Base-by-base conservation (phyloP, 2,113 vertebrate genomes). In the Amia ocellicauda region DNA sequence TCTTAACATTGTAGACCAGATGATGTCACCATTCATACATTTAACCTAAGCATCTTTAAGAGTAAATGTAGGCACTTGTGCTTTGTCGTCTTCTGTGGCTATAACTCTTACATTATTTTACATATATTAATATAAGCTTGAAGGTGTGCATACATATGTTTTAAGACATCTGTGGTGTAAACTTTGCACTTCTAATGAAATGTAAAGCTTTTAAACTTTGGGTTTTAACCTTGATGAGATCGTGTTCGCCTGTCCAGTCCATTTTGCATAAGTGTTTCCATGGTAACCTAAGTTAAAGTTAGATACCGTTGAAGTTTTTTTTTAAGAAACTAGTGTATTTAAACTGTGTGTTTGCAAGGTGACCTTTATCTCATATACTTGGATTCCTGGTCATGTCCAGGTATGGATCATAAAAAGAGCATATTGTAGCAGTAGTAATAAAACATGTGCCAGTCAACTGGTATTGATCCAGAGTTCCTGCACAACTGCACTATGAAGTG, bases 301-400 rank as follows among this genome's bases (percentile, higher is more conserved):
- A 5, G 8, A 53, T 3, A 23, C 19, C 20, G 4, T 23, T 53
- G n/a, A 24, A 53, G n/a, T 11, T 53, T 5, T 22, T 53, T 53
- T 7, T 53, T 8, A 53, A 47, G 20, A 27, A 49, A 28, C 23
- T 4, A n/a, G 17, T 45, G 14, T 16, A 42, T 60, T 60, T 49
- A 40, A 22, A 22, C 26, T 19, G 7, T 27, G 19, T 26, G 24
- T 23, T 60, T 60, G 41, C 22, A 60, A 60, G 43, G 40, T 47
- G 42, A 60, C 42, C 41, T 49, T 49, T 49, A 47, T 20, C 14
- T 22, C 20, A 22, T 23, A 53, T 7, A 24, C 51, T 53, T 53
- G 20, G 17, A 53, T 53, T 53, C 51, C 51, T 53, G 51, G 51
- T 53, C 51, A 53, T 53, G 51, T 53, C 24, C 24, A 53, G 2